Conservation (phyloP, 2,888 invertebrate genomes). For the Lepetodrilus schrolli region DNA sequence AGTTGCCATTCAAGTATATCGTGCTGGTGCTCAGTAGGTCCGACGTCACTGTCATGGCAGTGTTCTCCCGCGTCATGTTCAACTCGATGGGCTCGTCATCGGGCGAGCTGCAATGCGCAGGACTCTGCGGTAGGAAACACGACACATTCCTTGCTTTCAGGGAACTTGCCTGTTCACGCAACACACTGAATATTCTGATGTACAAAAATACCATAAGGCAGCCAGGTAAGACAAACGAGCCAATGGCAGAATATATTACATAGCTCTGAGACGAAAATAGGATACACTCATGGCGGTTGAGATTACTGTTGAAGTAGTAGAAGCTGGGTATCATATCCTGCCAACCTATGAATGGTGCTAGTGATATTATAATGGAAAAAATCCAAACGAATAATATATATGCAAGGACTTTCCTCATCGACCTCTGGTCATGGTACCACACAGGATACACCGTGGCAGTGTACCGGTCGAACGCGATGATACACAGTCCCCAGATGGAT, state of each 20-base stretch:
- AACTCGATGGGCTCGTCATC: conserved; percentile 7
- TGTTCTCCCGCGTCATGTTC: conserved; percentile 22
- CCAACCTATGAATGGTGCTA: conserved; percentile 74
- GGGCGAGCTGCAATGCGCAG: neutral
- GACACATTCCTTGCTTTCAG: conserved; percentile 29
- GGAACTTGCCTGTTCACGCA: conserved; percentile 63
- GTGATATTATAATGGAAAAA: conserved; percentile 72
- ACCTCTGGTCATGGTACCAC: conserved; percentile 73
- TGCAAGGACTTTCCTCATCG: conserved; percentile 66
- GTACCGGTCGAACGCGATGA: conserved; percentile 75
- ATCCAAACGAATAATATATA: conserved; percentile 75
- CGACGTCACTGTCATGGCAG: neutral
- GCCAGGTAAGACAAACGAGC: conserved; percentile 74
- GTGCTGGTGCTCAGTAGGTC: neutral
- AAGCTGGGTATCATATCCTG: conserved; percentile 64
- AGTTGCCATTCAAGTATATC: neutral
- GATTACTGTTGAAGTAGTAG: conserved; percentile 55
- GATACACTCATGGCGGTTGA: conserved; percentile 68
- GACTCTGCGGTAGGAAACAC: neutral
- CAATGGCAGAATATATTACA: conserved; percentile 74
- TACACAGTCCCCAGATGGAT: conserved; percentile 75
- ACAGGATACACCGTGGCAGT: conserved; percentile 75
- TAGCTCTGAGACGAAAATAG: conserved; percentile 72
- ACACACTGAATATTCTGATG: conserved; percentile 72
- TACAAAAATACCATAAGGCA: conserved; percentile 73